Evolutionary conservation across 2,797 vertebrate species (phyloP), one percentile per base, ranked within the genome.

Genomic region (Clarias fuscus): DNA sequence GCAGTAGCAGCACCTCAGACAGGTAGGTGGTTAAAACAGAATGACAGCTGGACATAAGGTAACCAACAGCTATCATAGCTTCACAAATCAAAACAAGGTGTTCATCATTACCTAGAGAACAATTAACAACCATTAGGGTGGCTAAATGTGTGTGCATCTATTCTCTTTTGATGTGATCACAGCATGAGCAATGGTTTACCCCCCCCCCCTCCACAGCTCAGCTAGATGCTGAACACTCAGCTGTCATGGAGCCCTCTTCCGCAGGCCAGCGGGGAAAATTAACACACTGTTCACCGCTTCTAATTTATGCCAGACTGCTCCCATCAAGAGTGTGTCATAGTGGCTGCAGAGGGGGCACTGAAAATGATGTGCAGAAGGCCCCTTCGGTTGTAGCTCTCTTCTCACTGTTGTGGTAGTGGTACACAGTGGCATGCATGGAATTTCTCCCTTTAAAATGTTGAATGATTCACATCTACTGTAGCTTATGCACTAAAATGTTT

Each of bases 251-350:
- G 85, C 84, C 85, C 71, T 84, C 77, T 84, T 84, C 86, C 33
- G 33, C 70, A 85, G 86, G 86, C 86, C 20, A 78, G 83, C 8
- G 24, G 89, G 83, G 37, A 65, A 92, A 91, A 90, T 88, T 87
- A 91, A 90, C 91, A 91, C 90, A 91, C 88, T 88, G 88, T 89
- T 88, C 83, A n/a, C 84, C 5, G 24, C 86, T 89, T 92, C 88
- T 92, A 90, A 93, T 94, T 90, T 85, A 87, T 83, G 89, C 87
- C 91, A 92, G 87, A 85, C 87, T 90, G 88, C 85, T 91, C 71
- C 83, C 71, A 73, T 91, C 87, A 86, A 71, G 58, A 76, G 73
- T 30, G 88, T 75, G 88, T 85, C 65, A 64, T 82, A 84, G 72
- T 75, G 88, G 86, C 91, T 87, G 77, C 88, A 56, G 90, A 90